Evolutionary conservation across 2,888 invertebrate genomes (phyloP).

Genomic region (Idaea biselata): DNA sequence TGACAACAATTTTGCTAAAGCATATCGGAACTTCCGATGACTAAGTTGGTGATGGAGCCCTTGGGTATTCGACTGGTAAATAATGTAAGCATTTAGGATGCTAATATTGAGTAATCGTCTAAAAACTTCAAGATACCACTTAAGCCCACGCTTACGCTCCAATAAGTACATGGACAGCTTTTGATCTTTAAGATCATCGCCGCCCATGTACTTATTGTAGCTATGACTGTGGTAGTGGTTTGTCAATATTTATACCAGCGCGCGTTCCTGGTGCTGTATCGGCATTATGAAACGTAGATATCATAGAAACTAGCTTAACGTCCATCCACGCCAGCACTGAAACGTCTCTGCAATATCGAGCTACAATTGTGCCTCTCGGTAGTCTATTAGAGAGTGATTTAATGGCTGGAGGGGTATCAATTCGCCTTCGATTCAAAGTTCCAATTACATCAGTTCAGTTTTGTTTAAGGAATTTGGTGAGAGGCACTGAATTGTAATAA

Average conservation of each 20-base stretch:
- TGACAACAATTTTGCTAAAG: no score
- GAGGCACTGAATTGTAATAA: no score
- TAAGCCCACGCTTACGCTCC: slow-evolving; percentile 25
- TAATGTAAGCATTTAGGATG: slow-evolving; percentile 21
- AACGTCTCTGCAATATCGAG: slow-evolving; percentile 3
- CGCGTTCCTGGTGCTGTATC: slow-evolving; percentile 21
- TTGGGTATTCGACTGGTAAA: no score
- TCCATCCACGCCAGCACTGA: slow-evolving; percentile 10
- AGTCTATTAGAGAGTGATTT: no score
- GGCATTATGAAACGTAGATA: slow-evolving; percentile 21
- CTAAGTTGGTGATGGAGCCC: no score
- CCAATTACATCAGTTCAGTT: slow-evolving; percentile 28
- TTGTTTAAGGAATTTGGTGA: no score
- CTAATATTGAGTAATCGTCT: slow-evolving; percentile 25
- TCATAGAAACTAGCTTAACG: slow-evolving; percentile 18
- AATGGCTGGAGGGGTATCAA: slow-evolving; percentile 8
- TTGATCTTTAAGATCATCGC: slow-evolving; percentile 29
- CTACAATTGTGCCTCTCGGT: no score
- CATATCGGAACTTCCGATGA: no score
- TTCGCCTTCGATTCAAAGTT: slow-evolving; percentile 11
- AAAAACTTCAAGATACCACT: slow-evolving; percentile 29
- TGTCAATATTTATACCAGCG: slow-evolving; percentile 5
- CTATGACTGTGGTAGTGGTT: no score
- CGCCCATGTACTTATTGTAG: slow-evolving; percentile 32
- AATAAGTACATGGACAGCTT: slow-evolving; percentile 25